A percentile compares a stretch with the other conserved stretches of the same genome.
phyloP scores from a whole-genome alignment of 2,888 invertebrate species.

The Callyntrura sp. region DNA sequence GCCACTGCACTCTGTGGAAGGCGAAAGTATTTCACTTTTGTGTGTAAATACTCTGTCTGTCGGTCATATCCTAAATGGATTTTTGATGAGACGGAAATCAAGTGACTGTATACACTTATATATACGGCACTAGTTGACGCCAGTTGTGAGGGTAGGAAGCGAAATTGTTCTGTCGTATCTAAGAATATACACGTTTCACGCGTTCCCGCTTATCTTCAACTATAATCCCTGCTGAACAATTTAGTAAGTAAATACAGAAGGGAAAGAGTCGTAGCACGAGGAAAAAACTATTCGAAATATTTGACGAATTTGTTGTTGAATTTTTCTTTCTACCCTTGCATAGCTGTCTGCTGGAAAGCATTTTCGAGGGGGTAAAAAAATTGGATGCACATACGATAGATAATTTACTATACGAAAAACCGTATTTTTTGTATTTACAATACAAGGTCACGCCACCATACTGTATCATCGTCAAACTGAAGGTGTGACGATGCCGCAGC shows the following conservation, averaged over 20 bases:
- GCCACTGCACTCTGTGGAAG: background rate
- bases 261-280: background rate
- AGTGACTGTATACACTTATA: conserved; percentile 32
- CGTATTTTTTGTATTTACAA: background rate
- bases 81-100: conserved; percentile 73
- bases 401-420: background rate
- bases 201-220: background rate
- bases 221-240: conserved; percentile 40
- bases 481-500: conserved; percentile 5
- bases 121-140: too few relatives aligned
- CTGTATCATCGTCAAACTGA: background rate
- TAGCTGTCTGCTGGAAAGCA: background rate
- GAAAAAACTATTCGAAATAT: conserved; percentile 50
- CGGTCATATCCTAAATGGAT: conserved; percentile 62
- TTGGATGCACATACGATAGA: background rate
- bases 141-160: too few relatives aligned
- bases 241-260: background rate
- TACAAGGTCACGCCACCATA: background rate
- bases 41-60: background rate
- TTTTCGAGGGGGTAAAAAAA: background rate
- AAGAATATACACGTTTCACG: background rate
- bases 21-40: background rate
- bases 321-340: too few relatives aligned
- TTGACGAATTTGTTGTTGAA: conserved; percentile 23
- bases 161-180: too few relatives aligned